These are phyloP conservation scores for Scarus forsteni DNA, from an alignment of 2,797 vertebrate species.

Conservation along the genomic window DNA sequence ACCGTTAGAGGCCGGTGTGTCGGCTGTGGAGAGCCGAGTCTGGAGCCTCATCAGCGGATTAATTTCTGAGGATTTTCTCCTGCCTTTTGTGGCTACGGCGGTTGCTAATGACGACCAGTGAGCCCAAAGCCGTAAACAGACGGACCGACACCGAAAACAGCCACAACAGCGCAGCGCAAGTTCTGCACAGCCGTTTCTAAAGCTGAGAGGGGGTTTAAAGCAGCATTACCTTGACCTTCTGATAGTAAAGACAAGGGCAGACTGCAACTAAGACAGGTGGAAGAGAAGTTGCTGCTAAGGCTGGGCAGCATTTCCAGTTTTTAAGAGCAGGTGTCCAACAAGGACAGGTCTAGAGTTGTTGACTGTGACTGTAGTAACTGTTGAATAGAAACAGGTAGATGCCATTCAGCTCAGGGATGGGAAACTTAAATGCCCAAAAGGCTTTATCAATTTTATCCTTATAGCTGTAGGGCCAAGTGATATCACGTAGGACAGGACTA, in stretches of 20 bases:
- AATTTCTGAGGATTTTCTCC: constrained; percentile 73
- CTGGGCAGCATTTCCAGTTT: too few species aligned
- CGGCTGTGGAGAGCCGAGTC: constrained; percentile 42
- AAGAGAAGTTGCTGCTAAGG: constrained; percentile 20
- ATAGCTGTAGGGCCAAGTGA: too few species aligned
- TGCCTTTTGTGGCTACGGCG: constrained; percentile 80
- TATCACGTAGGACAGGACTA: too few species aligned
- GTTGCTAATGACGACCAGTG: constrained; percentile 86
- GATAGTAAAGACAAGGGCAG: constrained; percentile 51
- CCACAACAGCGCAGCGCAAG: constrained; percentile 4
- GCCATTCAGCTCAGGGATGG: too few species aligned
- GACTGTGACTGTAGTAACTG: too few species aligned
- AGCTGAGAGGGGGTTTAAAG: not conserved
- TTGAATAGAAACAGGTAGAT: too few species aligned
- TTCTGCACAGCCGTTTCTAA: not conserved
- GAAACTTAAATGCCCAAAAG: too few species aligned
- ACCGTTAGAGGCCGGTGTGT: constrained; percentile 38
- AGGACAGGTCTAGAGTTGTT: too few species aligned
- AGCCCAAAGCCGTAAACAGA: constrained; percentile 64
- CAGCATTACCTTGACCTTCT: constrained; percentile 61
- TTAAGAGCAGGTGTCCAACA: too few species aligned
- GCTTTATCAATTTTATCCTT: too few species aligned
- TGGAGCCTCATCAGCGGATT: constrained; percentile 70
- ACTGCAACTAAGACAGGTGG: not conserved
- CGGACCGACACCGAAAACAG: constrained; percentile 23